Evolutionary conservation across 2,888 invertebrate genomes (phyloP).

Genomic region (Lithophane leautieri): DNA sequence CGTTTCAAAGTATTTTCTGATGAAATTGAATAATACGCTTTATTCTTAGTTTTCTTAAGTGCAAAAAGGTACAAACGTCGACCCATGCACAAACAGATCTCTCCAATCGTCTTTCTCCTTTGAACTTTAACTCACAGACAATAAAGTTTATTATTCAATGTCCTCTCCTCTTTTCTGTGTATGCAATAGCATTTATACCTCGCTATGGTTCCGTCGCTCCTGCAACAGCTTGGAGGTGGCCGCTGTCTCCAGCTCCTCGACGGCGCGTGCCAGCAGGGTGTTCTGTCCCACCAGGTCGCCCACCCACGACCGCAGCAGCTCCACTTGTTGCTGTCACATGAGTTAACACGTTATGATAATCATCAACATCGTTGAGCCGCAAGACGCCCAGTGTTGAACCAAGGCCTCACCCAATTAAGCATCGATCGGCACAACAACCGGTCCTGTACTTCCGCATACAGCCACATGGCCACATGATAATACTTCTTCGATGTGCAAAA

Average conservation of each 20-base stretch:
- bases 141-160: constrained; percentile 1
- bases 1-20: neutral
- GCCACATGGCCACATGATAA: constrained; percentile 1
- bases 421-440: neutral
- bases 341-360: neutral
- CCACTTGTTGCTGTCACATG: constrained; percentile 90
- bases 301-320: constrained; percentile 92
- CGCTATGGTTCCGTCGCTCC: constrained; percentile 77
- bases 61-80: neutral
- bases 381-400: neutral
- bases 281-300: constrained; percentile 93
- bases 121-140: too few species aligned
- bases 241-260: constrained; percentile 92
- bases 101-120: neutral
- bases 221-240: constrained; percentile 90
- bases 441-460: too few species aligned
- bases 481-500: neutral
- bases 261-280: constrained; percentile 91
- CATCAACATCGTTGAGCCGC: neutral
- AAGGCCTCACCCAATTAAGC: neutral
- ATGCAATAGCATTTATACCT: constrained; percentile 71
- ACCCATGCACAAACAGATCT: neutral
- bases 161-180: neutral
- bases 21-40: neutral
- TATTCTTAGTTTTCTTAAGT: neutral